Evolutionary conservation across 2,888 invertebrate genomes (phyloP).

Genomic region (Sussaba pulchella): DNA sequence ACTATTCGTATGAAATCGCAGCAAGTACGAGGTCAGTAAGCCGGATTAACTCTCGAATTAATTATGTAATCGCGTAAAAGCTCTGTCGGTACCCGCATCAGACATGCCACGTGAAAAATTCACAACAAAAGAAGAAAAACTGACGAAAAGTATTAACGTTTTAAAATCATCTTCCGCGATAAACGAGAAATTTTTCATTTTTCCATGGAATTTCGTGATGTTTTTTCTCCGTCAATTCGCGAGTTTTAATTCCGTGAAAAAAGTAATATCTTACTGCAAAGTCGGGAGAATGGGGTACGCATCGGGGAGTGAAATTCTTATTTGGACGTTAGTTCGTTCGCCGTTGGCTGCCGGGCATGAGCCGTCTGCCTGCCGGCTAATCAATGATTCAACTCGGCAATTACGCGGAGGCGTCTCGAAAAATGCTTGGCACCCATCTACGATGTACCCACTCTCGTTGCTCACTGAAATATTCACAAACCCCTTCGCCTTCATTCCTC

Average conservation of each 20-base stretch:
- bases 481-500: slow-evolving; percentile 54
- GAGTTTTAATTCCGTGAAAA: slow-evolving; percentile 34
- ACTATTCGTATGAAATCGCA: neutral
- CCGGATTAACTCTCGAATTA: neutral
- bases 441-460: slow-evolving; percentile 48
- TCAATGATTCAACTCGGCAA: slow-evolving; percentile 83
- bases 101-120: neutral
- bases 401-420: slow-evolving; percentile 80
- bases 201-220: slow-evolving; percentile 9
- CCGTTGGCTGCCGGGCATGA: slow-evolving; percentile 49
- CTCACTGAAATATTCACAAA: slow-evolving; percentile 69
- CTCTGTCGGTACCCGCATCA: too few species aligned
- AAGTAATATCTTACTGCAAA: slow-evolving; percentile 37
- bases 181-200: neutral
- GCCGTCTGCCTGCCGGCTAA: slow-evolving; percentile 78
- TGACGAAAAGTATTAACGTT: neutral
- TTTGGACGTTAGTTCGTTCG: slow-evolving; percentile 46
- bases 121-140: too few species aligned
- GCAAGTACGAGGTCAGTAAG: neutral
- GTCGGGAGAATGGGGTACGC: slow-evolving; percentile 16
- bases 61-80: neutral
- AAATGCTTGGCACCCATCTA: slow-evolving; percentile 69
- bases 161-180: neutral
- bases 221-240: neutral
- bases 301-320: slow-evolving; percentile 43